Evolutionary conservation across 2,797 vertebrate genomes (phyloP).

Genomic region (Sebastes oblongus): DNA sequence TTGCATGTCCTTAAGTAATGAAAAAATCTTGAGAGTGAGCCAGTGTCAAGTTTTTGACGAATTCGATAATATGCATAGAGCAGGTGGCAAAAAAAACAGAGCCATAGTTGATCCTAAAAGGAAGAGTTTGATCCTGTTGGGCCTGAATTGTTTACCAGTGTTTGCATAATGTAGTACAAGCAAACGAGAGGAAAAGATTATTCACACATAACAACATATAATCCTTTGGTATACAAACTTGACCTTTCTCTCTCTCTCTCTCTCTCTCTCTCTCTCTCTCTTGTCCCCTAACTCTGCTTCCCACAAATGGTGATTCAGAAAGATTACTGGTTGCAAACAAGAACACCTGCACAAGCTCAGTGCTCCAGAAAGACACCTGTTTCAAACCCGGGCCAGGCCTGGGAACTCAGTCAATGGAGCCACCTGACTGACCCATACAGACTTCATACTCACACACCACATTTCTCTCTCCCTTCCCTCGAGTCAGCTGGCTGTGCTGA

Average conservation of each 20-base stretch:
- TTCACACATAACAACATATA: conserved; percentile 10
- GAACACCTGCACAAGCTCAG: conserved; percentile 75
- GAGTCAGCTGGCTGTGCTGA: conserved; percentile 14
- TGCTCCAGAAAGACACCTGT: conserved; percentile 72
- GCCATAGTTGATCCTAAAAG: not conserved
- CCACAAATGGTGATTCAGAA: conserved; percentile 52
- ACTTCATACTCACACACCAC: not conserved
- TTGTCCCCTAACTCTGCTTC: conserved; percentile 26
- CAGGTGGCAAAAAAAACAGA: conserved; percentile 31
- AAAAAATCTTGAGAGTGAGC: not conserved
- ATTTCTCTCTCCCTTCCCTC: not conserved
- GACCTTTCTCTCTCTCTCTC: not conserved
- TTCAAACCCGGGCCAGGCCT: conserved; percentile 57
- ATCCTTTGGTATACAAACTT: conserved; percentile 5
- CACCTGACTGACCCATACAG: conserved; percentile 1
- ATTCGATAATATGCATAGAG: conserved; percentile 14
- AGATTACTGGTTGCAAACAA: conserved; percentile 69
- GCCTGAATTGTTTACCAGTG: conserved; percentile 12
- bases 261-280: not conserved
- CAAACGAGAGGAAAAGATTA: conserved; percentile 12
- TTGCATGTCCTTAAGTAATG: not conserved
- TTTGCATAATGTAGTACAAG: conserved; percentile 21
- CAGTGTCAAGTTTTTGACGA: not conserved
- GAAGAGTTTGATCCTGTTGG: not conserved
- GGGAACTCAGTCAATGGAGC: conserved; percentile 36